Base-by-base conservation (phyloP, 2,113 vertebrate genomes). In the Zootoca vivipara region DNA sequence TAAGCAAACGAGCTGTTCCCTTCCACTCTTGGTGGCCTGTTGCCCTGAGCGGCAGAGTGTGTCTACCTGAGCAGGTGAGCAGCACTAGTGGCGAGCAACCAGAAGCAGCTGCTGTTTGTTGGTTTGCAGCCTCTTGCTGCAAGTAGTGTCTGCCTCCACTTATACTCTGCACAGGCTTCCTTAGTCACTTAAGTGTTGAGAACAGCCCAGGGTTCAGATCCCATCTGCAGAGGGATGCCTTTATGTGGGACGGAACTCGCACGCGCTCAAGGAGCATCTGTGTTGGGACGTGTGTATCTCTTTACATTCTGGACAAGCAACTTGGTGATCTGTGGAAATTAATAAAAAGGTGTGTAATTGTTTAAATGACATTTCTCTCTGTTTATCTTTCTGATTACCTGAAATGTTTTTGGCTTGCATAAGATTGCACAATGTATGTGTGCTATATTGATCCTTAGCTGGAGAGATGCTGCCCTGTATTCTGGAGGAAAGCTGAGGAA, bases 401-500 rank as follows among this genome's bases (percentile, higher is more conserved):
- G 38, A 30, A 58, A 62, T 82, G 78, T 82, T 81, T 62, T 82
- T 88, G 62, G 30, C 28, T 78, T 88, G 62, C 33, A 20, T 5
- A 83, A 78, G 67, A n/a, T 73, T 40, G 74, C 28, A 86, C 24
- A 69, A 67, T 42, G 42, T 62, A 16, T 24, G 12, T 86, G 58
- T 38, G 10, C 3, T 28, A 84, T 87, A 85, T 20, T 80, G 42
- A 77, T 67, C 33, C 64, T 18, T 88, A 88, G 56, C 69, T 85
- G 30, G 88, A 72, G 81, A 5, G 87, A 22, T 80, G 35, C 82
- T 81, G n/a, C 91, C 35, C 91, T 92, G 20, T 3, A 18, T 87
- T 88, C 35, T 88, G 74, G 92, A 93, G 89, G 94, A 83, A 91
- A 93, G 62, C 72, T 91, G 83, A 79, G 87, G 80, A 93, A 69